These are phyloP conservation scores for Choloepus hoffmanni DNA, from an alignment of 2,113 vertebrate species.

Conservation along the genomic window DNA sequence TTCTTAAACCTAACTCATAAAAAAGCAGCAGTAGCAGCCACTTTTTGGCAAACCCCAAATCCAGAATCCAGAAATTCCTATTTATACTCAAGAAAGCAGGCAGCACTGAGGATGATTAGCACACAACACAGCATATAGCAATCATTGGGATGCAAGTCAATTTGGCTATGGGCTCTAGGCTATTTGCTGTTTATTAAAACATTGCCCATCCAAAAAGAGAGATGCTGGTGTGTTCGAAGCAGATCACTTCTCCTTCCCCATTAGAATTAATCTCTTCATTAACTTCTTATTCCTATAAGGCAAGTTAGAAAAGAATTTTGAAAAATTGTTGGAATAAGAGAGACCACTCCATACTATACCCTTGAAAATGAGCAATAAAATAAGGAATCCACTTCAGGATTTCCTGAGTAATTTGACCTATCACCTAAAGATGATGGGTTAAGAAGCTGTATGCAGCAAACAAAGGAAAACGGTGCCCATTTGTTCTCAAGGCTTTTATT, in stretches of 20 bases:
- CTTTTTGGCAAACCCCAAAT: not conserved
- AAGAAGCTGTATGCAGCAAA: not conserved
- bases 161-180: not conserved
- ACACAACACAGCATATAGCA: not conserved
- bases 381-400: not conserved
- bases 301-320: constrained; percentile 46
- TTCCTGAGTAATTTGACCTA: not conserved
- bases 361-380: not conserved
- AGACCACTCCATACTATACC: not conserved
- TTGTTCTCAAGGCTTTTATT: not conserved
- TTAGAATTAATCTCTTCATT: constrained; percentile 49
- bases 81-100: not conserved
- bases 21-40: not conserved
- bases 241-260: not conserved
- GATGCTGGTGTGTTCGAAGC: not conserved
- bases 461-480: not conserved
- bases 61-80: not conserved
- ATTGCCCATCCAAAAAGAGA: not conserved
- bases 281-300: constrained; percentile 75
- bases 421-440: no score
- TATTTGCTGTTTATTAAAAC: not conserved
- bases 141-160: not conserved
- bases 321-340: not conserved
- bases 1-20: not conserved
- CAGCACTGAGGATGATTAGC: not conserved